Evolutionary conservation across 2,888 invertebrate genomes (phyloP), one percentile per base, ranked within the genome.

Genomic region (Ophion slaviceki): DNA sequence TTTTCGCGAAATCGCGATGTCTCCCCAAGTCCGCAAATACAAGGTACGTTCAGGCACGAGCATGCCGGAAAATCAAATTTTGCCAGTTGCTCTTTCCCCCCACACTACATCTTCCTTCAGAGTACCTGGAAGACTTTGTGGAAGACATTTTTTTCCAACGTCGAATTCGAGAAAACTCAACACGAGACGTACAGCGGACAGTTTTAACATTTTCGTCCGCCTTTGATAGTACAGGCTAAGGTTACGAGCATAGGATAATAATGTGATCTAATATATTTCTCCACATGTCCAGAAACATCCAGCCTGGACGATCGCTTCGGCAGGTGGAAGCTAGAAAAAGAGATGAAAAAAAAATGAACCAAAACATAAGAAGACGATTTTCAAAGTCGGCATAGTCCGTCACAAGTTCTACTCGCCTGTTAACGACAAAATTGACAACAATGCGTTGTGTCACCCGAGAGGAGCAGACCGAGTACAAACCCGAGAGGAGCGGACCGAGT

Each of bases 301-400:
- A 78, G 88, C 4, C 85, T 88, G 11, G 32, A 61, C 4, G 68
- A 71, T 1, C 86, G 88, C 57, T 79, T 93, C 0, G 32, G 83
- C 3, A 89, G 88, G 80, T 93, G 93, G 93, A 89, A 88, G 71
- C 85, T 84, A 6, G 91, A 92, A 36, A 89, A 88, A 0, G 88
- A 90, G 0, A 64, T 85, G 28, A 85, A 80, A 3, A 92, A 6
- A 89, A 88, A 67, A 2, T 89, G 0, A 90, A 91, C 24, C 80
- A 89, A 2, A 14, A 61, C 0, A 87, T 14, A 91, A 90, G 8
- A 91, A 91, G 68, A 92, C 91, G 2, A 87, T 88, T 0, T 93
- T 93, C 40, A 91, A 91, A 83, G 90, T 92, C 8, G 93, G 92
- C 0, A 88, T 93, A 0, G 89, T 90, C 0, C 93, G 92, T 70